Conservation (phyloP, 1,140 invertebrate species). For the Potamilus streckersoni region DNA sequence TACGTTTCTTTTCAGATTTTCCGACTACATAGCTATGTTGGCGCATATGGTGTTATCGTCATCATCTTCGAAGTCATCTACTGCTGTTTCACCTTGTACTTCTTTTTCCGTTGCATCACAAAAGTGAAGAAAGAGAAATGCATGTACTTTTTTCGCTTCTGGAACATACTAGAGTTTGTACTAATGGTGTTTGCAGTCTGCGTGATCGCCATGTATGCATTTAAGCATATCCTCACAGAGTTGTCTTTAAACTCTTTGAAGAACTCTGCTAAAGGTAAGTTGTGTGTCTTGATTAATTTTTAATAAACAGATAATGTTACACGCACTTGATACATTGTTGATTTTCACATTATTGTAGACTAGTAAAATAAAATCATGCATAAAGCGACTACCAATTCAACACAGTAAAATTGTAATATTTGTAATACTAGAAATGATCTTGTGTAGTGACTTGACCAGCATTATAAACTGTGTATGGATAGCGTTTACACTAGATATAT, state of each 20-base stretch:
- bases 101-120: slow-evolving; percentile 58
- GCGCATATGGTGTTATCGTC: slow-evolving; percentile 64
- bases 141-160: slow-evolving; percentile 69
- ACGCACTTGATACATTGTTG: too few relatives aligned
- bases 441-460: too few relatives aligned
- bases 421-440: too few relatives aligned
- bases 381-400: too few relatives aligned
- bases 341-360: too few relatives aligned
- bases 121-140: slow-evolving; percentile 61
- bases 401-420: too few relatives aligned
- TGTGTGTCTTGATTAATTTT: not conserved
- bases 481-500: too few relatives aligned
- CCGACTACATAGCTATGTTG: slow-evolving; percentile 65
- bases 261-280: slow-evolving; percentile 61
- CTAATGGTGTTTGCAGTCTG: slow-evolving; percentile 66
- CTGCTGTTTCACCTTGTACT: slow-evolving; percentile 62
- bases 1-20: slow-evolving; percentile 56
- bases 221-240: slow-evolving; percentile 67
- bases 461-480: too few relatives aligned
- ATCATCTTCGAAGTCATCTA: slow-evolving; percentile 64
- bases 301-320: not conserved
- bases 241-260: slow-evolving; percentile 66
- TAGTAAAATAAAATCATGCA: too few relatives aligned
- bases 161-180: slow-evolving; percentile 69
- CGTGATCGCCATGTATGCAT: slow-evolving; percentile 68